These are phyloP conservation scores for Pseudomugil tenellus DNA, from an alignment of 2,797 vertebrate species.

Conservation along the genomic window DNA sequence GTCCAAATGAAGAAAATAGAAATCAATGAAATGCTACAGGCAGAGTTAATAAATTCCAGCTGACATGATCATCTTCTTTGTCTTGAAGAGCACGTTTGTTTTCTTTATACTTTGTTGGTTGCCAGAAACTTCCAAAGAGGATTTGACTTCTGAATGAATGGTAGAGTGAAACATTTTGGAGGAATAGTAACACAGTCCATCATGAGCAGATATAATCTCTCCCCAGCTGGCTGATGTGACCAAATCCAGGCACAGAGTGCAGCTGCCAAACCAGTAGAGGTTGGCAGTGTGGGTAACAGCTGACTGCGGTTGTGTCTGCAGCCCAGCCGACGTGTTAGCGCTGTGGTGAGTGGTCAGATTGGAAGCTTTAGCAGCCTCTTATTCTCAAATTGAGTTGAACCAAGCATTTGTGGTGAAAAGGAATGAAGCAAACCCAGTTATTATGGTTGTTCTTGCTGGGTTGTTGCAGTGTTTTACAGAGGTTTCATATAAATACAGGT, in stretches of 20 bases:
- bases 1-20: neutral
- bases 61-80: neutral
- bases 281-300: constrained; percentile 50
- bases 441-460: constrained; percentile 22
- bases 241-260: constrained; percentile 18
- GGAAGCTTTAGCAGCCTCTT: constrained; percentile 51
- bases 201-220: neutral
- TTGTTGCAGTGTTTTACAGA: neutral
- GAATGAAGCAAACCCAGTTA: neutral
- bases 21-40: neutral
- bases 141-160: too few species aligned
- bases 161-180: neutral
- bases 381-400: constrained; percentile 48
- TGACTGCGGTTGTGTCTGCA: constrained; percentile 47
- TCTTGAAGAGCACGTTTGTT: neutral
- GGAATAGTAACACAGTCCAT: neutral
- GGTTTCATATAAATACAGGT: constrained; percentile 20
- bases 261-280: constrained; percentile 59
- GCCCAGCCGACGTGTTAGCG: constrained; percentile 51
- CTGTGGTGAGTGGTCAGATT: constrained; percentile 55
- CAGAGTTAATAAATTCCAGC: neutral
- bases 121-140: too few species aligned
- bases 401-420: constrained; percentile 26
- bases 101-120: neutral
- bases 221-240: constrained; percentile 11